phyloP scores from a whole-genome alignment of 1,140 invertebrate species.

The Drosophila jambulina region DNA sequence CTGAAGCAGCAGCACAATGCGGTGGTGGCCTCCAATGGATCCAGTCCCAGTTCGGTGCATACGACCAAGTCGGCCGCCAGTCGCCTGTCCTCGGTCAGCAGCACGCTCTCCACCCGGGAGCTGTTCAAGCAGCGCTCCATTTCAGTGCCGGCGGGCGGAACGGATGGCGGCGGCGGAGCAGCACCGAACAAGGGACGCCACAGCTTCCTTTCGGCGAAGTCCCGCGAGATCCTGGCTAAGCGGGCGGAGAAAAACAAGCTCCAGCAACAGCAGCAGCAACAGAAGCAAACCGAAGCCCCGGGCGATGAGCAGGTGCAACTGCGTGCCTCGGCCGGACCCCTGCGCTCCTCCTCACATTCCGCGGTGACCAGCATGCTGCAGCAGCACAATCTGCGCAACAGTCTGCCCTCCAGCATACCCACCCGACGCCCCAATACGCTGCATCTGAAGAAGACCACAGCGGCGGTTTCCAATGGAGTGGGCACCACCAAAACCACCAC shows the following conservation, averaged over 20 bases:
- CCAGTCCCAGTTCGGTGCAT: constrained; percentile 80
- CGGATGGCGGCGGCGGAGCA: constrained; percentile 6
- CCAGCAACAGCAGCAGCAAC: constrained; percentile 68
- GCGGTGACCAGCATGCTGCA: constrained; percentile 73
- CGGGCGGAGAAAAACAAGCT: constrained; percentile 80
- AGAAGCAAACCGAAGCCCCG: constrained; percentile 67
- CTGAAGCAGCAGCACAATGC: constrained; percentile 76
- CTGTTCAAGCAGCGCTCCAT: constrained; percentile 79
- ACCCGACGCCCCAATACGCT: constrained; percentile 79
- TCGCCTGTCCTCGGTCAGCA: constrained; percentile 78
- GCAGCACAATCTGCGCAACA: constrained; percentile 74
- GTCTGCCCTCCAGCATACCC: constrained; percentile 77
- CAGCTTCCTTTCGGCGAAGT: constrained; percentile 83
- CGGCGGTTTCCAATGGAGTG: constrained; percentile 26
- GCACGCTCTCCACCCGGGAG: constrained; percentile 73
- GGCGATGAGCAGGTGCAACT: constrained; percentile 73
- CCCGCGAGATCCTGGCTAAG: constrained; percentile 81
- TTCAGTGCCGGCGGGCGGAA: constrained; percentile 71
- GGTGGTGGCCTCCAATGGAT: constrained; percentile 71
- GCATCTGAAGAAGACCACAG: constrained; percentile 81
- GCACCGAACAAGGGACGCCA: constrained; percentile 50
- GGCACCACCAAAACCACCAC: constrained; percentile 22
- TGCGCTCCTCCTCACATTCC: constrained; percentile 81
- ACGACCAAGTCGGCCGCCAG: constrained; percentile 81
- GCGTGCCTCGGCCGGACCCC: constrained; percentile 55